These are phyloP conservation scores for Nephrotoma flavescens DNA, from an alignment of 2,888 invertebrate species.

Conservation along the genomic window DNA sequence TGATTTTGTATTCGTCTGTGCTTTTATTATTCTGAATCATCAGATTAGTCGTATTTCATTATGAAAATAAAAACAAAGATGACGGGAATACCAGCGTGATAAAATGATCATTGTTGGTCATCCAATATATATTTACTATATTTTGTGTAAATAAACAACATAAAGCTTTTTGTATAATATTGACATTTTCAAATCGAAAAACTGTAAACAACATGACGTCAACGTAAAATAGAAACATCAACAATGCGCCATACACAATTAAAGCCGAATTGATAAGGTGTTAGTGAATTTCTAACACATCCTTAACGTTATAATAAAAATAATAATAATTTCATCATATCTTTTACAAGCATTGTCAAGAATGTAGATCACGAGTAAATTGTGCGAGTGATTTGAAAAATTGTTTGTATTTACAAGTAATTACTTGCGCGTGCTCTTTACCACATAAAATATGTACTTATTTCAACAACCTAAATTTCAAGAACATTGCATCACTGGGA, in stretches of 20 bases:
- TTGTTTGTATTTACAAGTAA: not conserved
- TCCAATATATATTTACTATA: too few relatives aligned
- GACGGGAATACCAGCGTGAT: too few relatives aligned
- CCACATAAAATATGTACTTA: not conserved
- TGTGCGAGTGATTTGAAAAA: not conserved
- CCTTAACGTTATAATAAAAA: not conserved
- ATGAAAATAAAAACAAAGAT: not conserved
- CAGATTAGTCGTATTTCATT: not conserved
- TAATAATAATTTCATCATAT: not conserved
- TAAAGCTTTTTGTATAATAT: too few relatives aligned
- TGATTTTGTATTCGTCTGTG: too few relatives aligned
- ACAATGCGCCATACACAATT: not conserved
- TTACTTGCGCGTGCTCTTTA: not conserved
- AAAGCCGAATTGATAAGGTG: not conserved
- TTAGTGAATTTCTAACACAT: not conserved
- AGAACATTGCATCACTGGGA: not conserved
- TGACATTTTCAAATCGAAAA: not conserved
- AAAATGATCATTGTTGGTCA: too few relatives aligned
- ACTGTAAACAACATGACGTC: not conserved
- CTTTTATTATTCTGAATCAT: too few relatives aligned
- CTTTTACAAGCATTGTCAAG: not conserved
- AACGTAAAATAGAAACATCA: not conserved
- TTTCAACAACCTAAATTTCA: not conserved
- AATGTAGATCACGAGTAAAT: not conserved
- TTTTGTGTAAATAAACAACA: too few relatives aligned